Conservation (phyloP, 2,797 vertebrate genomes). For the Cheirogaleus major region DNA sequence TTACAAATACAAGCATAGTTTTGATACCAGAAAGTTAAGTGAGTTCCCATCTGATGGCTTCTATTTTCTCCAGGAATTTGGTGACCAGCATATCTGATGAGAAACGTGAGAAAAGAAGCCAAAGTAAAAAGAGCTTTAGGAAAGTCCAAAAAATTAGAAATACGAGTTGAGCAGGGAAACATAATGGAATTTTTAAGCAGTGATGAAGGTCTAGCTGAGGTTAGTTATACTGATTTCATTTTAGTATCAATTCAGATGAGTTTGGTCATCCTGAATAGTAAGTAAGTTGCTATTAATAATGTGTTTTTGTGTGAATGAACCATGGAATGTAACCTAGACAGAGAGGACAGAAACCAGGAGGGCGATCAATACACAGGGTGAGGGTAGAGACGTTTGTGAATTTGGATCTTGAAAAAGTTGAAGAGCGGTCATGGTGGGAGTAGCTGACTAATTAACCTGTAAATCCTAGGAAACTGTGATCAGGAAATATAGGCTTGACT, state of each 20-base stretch:
- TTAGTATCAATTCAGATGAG: not conserved
- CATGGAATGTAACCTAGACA: not conserved
- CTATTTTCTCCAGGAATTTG: not conserved
- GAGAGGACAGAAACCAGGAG: not conserved
- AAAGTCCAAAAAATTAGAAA: not conserved
- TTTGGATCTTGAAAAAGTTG: not conserved
- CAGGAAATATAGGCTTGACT: not conserved
- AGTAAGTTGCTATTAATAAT: not conserved
- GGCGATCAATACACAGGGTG: accelerated
- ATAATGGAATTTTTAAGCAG: not conserved
- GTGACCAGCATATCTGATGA: not conserved
- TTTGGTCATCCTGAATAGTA: not conserved
- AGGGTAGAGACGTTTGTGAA: not conserved
- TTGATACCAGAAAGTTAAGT: not conserved
- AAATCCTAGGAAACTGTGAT: not conserved
- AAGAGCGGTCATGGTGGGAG: not conserved
- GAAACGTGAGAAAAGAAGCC: not conserved
- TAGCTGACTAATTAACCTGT: not conserved
- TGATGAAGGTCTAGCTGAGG: not conserved
- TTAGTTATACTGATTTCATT: not conserved
- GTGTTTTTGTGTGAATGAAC: not conserved
- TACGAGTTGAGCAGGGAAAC: not conserved
- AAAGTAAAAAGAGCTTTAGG: not conserved
- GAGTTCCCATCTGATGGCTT: not conserved
- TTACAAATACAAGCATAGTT: not conserved